Base-by-base conservation (phyloP, 30 jellyfish, hydroid and myxozoan species). In the Turritopsis dohrnii region DNA sequence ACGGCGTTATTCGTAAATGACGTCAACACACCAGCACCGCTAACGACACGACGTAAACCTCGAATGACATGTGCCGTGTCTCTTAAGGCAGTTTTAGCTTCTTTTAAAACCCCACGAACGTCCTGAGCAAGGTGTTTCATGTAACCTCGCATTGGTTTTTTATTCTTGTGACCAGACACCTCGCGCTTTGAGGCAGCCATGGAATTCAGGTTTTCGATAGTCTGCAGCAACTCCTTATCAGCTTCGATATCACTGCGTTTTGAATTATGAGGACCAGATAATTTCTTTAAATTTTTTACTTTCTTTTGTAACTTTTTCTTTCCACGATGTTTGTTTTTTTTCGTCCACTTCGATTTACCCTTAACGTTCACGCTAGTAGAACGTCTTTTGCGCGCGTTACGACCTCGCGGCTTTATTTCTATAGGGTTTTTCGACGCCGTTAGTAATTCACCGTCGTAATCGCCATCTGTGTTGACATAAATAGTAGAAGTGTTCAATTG, bases 1-100 rank as follows among this genome's bases (percentile, higher is more conserved):
- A 92, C 92, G 30, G 98, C 98, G 80, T 92, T 88, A 23, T 84
- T 81, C 5, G 96, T 72, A 54, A 92, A 88, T n/a, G 80, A 84
- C 17, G 95, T 83, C 8, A 92, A 81, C 54, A 53, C 60, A 53
- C 79, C 76, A 16, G 98, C 96, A 7, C 96, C 98, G 52, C 83
- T 84, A 0, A 92, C 81, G 31, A 92, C 96, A 20, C 86, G 89
- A 26, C 71, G 85, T 9, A 92, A 53, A 53, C 98, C 96, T 52
- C 81, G 96, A 0, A 87, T 95, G 18, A 92, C 88, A 71, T 74
- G 71, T 20, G 88, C 95, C 20, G 98, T 92, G 66, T 81, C 76
- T 52, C 73, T 31, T 27, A 92, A 77, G 8, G 87, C 98, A 26
- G 74, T 31, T 26, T 85, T 88, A 54, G 98, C 98, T 79, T 92